These are phyloP conservation scores for Girardinichthys multiradiatus DNA, from an alignment of 2,113 vertebrate genomes.

Conservation along the genomic window DNA sequence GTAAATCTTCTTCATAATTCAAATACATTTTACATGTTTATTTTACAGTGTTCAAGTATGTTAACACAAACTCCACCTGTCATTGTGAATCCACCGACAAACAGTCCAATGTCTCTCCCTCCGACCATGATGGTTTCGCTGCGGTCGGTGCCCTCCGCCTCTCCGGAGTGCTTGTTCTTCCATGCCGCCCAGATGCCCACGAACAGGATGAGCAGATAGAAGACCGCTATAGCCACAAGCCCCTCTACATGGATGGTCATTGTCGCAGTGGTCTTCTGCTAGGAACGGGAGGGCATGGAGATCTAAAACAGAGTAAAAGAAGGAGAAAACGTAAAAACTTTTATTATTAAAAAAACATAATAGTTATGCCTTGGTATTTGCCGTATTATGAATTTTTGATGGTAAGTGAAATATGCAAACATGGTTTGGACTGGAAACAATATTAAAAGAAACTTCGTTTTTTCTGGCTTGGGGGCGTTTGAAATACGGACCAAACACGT, in stretches of 20 bases:
- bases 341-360: background rate
- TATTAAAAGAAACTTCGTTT: background rate
- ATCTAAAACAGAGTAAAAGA: slow-evolving; percentile 57
- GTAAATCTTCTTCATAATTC: background rate
- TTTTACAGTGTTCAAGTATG: background rate
- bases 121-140: slow-evolving; percentile 98
- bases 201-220: slow-evolving; percentile 92
- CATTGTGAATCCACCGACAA: slow-evolving; percentile 98
- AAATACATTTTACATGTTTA: background rate
- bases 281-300: slow-evolving; percentile 83
- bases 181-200: slow-evolving; percentile 99
- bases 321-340: background rate
- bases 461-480: background rate
- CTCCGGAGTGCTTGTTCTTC: slow-evolving; percentile 94
- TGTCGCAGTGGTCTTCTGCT: slow-evolving; percentile 69
- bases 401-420: background rate
- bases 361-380: background rate
- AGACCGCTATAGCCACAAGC: slow-evolving; percentile 92
- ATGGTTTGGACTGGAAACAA: background rate
- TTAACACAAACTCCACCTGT: slow-evolving; percentile 82
- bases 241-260: slow-evolving; percentile 94
- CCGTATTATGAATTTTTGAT: background rate
- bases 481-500: background rate
- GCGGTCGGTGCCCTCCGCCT: slow-evolving; percentile 84
- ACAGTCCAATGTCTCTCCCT: slow-evolving; percentile 94